Evolutionary conservation across 2,888 invertebrate genomes (phyloP).

Genomic region (Choreutis nemorana): DNA sequence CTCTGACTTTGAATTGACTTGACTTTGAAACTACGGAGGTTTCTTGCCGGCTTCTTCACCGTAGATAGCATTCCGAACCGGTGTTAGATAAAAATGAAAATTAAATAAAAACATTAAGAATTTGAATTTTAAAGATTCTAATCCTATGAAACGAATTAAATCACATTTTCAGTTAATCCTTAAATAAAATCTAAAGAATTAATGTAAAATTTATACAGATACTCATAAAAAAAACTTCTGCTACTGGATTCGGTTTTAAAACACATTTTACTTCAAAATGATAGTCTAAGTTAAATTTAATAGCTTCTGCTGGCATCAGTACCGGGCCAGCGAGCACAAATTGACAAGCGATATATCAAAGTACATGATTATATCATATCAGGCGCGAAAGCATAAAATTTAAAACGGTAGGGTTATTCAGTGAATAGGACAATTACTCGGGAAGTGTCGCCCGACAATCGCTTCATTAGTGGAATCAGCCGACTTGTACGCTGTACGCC

Average conservation of each 20-base stretch:
- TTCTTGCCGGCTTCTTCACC: too few relatives aligned
- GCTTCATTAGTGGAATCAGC: conserved; percentile 30
- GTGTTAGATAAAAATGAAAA: too few relatives aligned
- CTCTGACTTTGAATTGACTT: too few relatives aligned
- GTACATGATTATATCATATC: conserved; percentile 38
- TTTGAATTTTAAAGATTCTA: too few relatives aligned
- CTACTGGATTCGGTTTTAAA: neutral
- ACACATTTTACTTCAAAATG: conserved; percentile 4
- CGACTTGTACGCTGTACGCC: neutral
- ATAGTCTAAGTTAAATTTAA: conserved; percentile 12
- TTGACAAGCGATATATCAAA: conserved; percentile 42
- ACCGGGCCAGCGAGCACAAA: conserved; percentile 27
- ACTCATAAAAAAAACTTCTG: conserved; percentile 11
- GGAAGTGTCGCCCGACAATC: conserved; percentile 29
- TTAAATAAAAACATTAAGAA: too few relatives aligned
- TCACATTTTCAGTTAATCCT: neutral
- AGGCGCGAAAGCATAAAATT: conserved; percentile 34
- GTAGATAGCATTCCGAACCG: too few relatives aligned
- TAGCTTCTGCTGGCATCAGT: conserved; percentile 18
- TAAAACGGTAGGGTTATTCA: conserved; percentile 31
- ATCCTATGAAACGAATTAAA: too few relatives aligned
- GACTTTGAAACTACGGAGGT: too few relatives aligned
- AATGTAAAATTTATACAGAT: neutral
- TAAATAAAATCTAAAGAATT: neutral
- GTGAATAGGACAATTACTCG: conserved; percentile 39